Evolutionary conservation across 2,797 vertebrate genomes (phyloP).

Genomic region (Mastacembelus armatus): DNA sequence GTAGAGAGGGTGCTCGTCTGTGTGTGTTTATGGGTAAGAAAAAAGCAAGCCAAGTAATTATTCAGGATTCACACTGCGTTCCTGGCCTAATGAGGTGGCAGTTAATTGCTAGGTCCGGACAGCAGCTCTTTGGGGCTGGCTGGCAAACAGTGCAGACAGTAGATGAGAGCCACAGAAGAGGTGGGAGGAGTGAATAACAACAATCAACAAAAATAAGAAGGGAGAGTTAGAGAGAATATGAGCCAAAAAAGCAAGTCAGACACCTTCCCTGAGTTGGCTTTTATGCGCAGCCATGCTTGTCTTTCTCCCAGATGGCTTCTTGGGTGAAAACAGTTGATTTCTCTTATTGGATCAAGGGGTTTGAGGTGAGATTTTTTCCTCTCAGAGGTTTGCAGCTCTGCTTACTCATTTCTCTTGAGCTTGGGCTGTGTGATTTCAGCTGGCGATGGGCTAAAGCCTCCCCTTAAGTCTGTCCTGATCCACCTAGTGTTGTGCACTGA

Average conservation of each 20-base stretch:
- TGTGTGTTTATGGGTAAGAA: conserved; percentile 9
- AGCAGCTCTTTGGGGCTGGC: conserved; percentile 45
- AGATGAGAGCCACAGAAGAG: conserved; percentile 24
- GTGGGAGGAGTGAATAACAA: conserved; percentile 42
- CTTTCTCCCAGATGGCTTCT: conserved; percentile 15
- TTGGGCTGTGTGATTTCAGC: conserved; percentile 39
- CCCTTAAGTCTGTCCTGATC: conserved; percentile 50
- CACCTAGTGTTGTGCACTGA: conserved; percentile 21
- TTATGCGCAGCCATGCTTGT: conserved; percentile 8
- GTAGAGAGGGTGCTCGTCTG: conserved; percentile 9
- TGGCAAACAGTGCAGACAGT: conserved; percentile 32
- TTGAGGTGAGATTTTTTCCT: conserved; percentile 1
- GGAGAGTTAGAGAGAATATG: conserved; percentile 6
- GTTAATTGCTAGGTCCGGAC: conserved; percentile 65
- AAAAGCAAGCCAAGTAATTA: conserved; percentile 55
- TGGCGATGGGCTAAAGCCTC: conserved; percentile 56
- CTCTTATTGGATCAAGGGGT: conserved; percentile 49
- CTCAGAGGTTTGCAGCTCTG: conserved; percentile 17
- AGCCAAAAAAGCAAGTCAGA: conserved; percentile 9
- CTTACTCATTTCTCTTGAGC: conserved; percentile 42
- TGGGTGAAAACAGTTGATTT: conserved; percentile 42
- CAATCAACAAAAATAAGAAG: conserved; percentile 36
- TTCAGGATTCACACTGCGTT: conserved; percentile 61
- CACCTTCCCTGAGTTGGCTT: conserved; percentile 5
- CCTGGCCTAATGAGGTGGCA: conserved; percentile 66